Evolutionary conservation across 2,888 invertebrate species (phyloP).

Genomic region (Acrocyrtus sp.): DNA sequence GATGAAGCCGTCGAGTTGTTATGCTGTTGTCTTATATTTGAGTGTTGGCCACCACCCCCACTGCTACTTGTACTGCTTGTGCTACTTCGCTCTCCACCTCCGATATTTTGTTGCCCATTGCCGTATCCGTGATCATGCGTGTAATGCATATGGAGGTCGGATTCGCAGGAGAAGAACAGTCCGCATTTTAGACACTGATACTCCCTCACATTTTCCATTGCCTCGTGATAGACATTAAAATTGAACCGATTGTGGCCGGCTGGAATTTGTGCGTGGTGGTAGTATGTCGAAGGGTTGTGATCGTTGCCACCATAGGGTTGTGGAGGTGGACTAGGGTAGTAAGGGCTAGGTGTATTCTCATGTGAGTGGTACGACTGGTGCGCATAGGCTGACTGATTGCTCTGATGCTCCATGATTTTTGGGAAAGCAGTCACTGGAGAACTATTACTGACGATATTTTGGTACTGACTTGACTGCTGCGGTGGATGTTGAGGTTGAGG

Average conservation of each 20-base stretch:
- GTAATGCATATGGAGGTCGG: constrained; percentile 40
- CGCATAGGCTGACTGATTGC: constrained; percentile 10
- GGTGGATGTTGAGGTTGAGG: constrained; percentile 3
- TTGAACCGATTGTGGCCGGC: neutral
- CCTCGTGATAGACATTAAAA: constrained; percentile 3
- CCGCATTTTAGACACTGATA: constrained; percentile 44
- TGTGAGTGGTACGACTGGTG: neutral
- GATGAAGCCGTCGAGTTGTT: neutral
- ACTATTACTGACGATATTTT: too few species aligned
- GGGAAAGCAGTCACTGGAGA: constrained; percentile 7
- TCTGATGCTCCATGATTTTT: neutral
- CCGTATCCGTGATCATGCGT: constrained; percentile 45
- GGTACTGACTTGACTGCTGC: too few species aligned
- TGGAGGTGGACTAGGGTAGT: constrained; percentile 25
- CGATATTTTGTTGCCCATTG: neutral
- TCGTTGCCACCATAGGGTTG: constrained; percentile 12
- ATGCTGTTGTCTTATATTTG: neutral
- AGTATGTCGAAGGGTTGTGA: neutral
- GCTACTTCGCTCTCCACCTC: constrained; percentile 15
- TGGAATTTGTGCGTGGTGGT: neutral
- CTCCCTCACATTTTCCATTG: constrained; percentile 21
- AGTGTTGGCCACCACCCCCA: constrained; percentile 8
- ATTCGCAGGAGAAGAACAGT: constrained; percentile 31
- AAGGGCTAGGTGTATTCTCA: constrained; percentile 1
- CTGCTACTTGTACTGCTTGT: constrained; percentile 5